Evolutionary conservation across 2,113 vertebrate species (phyloP).

Genomic region (Limnothrissa miodon): DNA sequence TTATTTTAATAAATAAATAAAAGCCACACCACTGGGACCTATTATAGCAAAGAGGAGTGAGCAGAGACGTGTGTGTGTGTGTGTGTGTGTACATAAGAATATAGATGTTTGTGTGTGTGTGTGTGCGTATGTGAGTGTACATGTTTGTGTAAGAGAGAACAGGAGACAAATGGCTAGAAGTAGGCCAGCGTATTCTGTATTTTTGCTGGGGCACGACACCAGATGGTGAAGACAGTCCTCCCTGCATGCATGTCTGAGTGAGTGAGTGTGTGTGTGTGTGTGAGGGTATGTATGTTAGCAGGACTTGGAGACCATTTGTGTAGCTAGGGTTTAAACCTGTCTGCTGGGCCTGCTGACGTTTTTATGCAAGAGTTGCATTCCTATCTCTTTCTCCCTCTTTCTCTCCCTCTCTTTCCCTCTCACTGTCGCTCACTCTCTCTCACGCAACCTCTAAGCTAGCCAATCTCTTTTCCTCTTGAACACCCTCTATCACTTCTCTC

Average conservation of each 20-base stretch:
- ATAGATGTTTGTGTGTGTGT: background rate
- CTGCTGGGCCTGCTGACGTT: background rate
- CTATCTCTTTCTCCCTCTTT: background rate
- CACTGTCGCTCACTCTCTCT: background rate
- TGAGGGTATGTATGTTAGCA: slow-evolving; percentile 6
- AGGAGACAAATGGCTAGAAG: background rate
- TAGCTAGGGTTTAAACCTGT: background rate
- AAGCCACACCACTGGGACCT: slow-evolving; percentile 43
- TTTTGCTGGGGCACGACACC: background rate
- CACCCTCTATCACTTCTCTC: background rate
- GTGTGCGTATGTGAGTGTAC: background rate
- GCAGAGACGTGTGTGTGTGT: slow-evolving; percentile 8
- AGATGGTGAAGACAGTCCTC: background rate
- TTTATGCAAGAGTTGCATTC: background rate
- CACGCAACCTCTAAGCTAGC: background rate
- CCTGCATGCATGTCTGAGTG: background rate
- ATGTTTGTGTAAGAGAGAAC: background rate
- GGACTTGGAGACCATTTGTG: background rate
- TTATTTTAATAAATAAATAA: no score
- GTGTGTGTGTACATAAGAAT: background rate
- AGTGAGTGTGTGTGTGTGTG: slow-evolving; percentile 4
- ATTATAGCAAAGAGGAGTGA: slow-evolving; percentile 41
- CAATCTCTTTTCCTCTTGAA: background rate
- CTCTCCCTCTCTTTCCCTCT: background rate
- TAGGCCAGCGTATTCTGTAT: background rate